phyloP scores from a whole-genome alignment of 2,797 vertebrate species.

The Trachops cirrhosus region DNA sequence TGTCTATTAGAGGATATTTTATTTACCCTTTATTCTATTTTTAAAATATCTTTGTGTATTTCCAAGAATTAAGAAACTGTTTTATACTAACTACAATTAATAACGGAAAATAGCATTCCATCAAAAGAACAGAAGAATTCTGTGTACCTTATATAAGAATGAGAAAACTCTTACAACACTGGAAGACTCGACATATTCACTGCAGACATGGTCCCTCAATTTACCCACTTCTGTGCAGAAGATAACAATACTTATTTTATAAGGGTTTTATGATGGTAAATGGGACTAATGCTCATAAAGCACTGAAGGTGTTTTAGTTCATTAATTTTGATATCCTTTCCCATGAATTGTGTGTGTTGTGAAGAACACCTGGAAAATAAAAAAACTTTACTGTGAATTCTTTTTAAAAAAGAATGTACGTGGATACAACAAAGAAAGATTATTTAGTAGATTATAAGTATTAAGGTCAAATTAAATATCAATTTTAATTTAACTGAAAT shows the following conservation, averaged over 20 bases:
- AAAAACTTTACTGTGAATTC: too few relatives aligned
- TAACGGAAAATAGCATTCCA: not conserved
- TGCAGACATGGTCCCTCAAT: not conserved
- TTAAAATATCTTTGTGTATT: not conserved
- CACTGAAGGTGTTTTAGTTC: not conserved
- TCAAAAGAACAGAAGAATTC: not conserved
- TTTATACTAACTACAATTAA: not conserved
- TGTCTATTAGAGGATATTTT: not conserved
- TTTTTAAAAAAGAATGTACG: not conserved
- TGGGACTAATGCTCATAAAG: not conserved
- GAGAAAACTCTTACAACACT: not conserved
- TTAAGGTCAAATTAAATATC: not conserved
- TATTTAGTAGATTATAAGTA: not conserved
- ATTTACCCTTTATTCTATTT: not conserved
- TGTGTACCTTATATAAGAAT: not conserved
- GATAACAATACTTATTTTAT: not conserved
- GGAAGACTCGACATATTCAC: not conserved
- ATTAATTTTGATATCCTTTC: not conserved
- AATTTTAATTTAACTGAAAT: slow-evolving; percentile 31
- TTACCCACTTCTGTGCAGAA: not conserved
- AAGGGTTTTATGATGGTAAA: not conserved
- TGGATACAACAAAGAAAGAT: not conserved
- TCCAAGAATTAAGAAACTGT: not conserved
- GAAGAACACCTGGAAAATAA: not conserved
- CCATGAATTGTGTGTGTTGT: not conserved